Base-by-base conservation (phyloP, 2,888 invertebrate genomes). In the Onthophagus sagittarius region DNA sequence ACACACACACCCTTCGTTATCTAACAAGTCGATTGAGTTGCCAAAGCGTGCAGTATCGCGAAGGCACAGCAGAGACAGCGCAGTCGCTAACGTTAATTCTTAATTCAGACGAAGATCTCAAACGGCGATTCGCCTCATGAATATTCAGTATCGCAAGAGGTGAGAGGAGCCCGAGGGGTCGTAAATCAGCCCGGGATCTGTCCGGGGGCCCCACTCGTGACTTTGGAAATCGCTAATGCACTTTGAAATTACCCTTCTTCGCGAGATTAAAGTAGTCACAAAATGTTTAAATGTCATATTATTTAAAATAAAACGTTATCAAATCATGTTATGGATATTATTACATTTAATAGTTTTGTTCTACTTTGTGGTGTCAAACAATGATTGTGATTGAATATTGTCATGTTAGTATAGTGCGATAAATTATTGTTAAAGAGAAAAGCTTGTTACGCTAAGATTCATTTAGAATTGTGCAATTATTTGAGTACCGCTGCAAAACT, bases 171-270 rank as follows among this genome's bases (percentile, higher is more conserved):
- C 39, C 39, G 11, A 53, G 39, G 39, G 39, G 39, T 11, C 11
- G 39, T 53, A 53, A 53, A 53, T 53, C 39, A 53, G 39, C 39
- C 23, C 39, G 39, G 39, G 39, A 77, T 77, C 77, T 74, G 75
- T 69, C 73, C 76, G 75, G 72, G 75, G 73, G 76, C 74, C 23
- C 23, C 76, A 76, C 74, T 77, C 77, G 77, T 77, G 77, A 77
- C 77, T 77, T 76, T 77, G 75, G 76, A 76, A 76, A 77, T 77
- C 75, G 75, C 73, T 75, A 76, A 77, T 77, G 75, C 77, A 75
- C 74, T 77, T 77, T 73, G 74, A 75, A 69, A 70, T 72, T 70
- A 75, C 72, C 69, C 72, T 64, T 62, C 72, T 72, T 71, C 67
- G 62, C 31, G 31, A 32, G 71, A 75, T 67, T 53, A 70, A 71